Evolutionary conservation across 2,888 invertebrate genomes (phyloP).

Genomic region (Hemithea aestivaria): DNA sequence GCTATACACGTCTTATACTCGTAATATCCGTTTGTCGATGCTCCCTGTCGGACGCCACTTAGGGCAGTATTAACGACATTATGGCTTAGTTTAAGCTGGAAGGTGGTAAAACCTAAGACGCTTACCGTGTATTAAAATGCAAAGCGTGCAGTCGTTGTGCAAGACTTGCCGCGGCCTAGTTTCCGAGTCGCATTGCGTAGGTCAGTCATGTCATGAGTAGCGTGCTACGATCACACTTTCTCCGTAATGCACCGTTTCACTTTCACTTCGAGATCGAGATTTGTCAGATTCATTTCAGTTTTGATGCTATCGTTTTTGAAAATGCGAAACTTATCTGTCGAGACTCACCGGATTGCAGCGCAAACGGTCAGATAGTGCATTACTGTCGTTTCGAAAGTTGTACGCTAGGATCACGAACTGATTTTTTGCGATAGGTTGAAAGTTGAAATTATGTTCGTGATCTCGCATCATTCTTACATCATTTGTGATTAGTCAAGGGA

Average conservation of each 20-base stretch:
- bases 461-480: too few relatives aligned
- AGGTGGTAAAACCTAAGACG: constrained; percentile 26
- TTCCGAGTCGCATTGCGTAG: constrained; percentile 63
- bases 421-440: not conserved
- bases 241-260: constrained; percentile 53
- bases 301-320: constrained; percentile 13
- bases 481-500: too few relatives aligned
- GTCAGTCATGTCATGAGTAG: constrained; percentile 53
- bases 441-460: too few relatives aligned
- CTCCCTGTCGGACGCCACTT: too few relatives aligned
- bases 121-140: constrained; percentile 36
- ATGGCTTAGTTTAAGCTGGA: constrained; percentile 30
- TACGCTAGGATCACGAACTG: not conserved
- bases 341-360: constrained; percentile 1
- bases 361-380: not conserved
- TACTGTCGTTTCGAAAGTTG: not conserved
- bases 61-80: constrained; percentile 35
- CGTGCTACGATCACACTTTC: constrained; percentile 56
- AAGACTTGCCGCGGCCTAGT: constrained; percentile 57
- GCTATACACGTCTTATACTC: too few relatives aligned
- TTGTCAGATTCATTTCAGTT: constrained; percentile 30
- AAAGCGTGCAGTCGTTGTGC: constrained; percentile 47
- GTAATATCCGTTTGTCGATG: constrained; percentile 32
- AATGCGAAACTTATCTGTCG: constrained; percentile 6
- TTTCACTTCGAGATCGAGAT: constrained; percentile 49